phyloP scores from a whole-genome alignment of 2,888 invertebrate species.

The Leucozona laternaria region DNA sequence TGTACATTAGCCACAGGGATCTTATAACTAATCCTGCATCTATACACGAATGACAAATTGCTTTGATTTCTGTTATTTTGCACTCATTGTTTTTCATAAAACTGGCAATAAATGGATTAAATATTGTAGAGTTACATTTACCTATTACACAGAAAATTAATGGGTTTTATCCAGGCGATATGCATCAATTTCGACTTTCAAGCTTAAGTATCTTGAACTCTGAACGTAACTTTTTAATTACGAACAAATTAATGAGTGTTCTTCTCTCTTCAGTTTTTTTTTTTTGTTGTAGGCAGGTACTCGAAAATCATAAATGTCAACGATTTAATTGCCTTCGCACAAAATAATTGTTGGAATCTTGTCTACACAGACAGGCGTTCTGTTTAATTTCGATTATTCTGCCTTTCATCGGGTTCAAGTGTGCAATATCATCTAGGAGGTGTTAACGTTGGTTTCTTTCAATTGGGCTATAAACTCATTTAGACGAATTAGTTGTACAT shows the following conservation, averaged over 20 bases:
- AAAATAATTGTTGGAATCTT: slow-evolving; percentile 53
- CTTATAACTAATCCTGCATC: too few relatives aligned
- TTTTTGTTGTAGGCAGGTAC: too few relatives aligned
- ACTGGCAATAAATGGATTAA: too few relatives aligned
- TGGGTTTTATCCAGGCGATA: too few relatives aligned
- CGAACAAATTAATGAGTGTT: slow-evolving; percentile 6
- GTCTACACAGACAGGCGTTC: slow-evolving; percentile 14
- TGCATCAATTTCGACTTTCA: not conserved
- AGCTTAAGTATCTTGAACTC: not conserved
- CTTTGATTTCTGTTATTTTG: too few relatives aligned
- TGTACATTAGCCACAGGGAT: too few relatives aligned
- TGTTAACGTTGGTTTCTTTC: slow-evolving; percentile 69
- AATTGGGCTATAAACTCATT: slow-evolving; percentile 68
- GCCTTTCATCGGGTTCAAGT: slow-evolving; percentile 40
- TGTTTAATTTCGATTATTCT: slow-evolving; percentile 54
- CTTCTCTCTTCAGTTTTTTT: not conserved
- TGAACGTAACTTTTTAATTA: slow-evolving; percentile 8
- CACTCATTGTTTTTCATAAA: too few relatives aligned
- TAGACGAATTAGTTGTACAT: slow-evolving; percentile 61
- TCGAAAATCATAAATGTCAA: slow-evolving; percentile 1
- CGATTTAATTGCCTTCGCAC: slow-evolving; percentile 46
- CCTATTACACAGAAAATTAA: too few relatives aligned
- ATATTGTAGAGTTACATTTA: too few relatives aligned
- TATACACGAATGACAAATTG: too few relatives aligned
- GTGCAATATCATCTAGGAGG: slow-evolving; percentile 54